These are phyloP conservation scores for Lagopus muta DNA, from an alignment of 2,113 vertebrate species.

Conservation along the genomic window DNA sequence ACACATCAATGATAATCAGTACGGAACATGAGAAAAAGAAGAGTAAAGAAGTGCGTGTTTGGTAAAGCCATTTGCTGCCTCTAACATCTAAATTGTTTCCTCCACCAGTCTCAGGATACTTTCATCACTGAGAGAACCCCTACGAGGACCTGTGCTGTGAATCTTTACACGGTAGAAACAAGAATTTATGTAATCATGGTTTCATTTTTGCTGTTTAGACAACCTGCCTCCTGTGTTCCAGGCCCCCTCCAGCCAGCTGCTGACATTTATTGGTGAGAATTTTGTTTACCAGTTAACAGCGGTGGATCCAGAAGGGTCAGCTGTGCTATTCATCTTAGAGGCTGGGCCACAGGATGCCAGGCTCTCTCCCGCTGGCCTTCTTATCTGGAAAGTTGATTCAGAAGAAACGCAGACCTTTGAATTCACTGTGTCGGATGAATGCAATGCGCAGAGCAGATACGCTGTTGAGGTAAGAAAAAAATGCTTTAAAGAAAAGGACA, in stretches of 20 bases:
- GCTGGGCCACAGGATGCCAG: slow-evolving; percentile 74
- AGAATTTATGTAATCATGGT: slow-evolving; percentile 34
- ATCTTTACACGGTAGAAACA: neutral
- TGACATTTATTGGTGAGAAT: slow-evolving; percentile 83
- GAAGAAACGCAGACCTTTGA: slow-evolving; percentile 61
- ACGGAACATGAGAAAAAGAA: neutral
- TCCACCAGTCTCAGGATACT: neutral
- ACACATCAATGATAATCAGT: neutral
- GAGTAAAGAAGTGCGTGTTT: neutral
- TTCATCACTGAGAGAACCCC: neutral
- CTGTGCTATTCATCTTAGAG: slow-evolving; percentile 82
- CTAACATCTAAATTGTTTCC: neutral
- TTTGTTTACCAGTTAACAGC: slow-evolving; percentile 86
- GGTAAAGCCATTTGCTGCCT: neutral
- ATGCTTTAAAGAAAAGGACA: neutral
- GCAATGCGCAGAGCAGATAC: slow-evolving; percentile 78
- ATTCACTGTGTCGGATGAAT: slow-evolving; percentile 81
- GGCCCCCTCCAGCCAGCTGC: slow-evolving; percentile 68
- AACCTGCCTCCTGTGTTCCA: slow-evolving; percentile 83
- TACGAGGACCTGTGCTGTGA: neutral
- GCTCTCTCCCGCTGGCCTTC: slow-evolving; percentile 81
- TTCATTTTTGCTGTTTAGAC: slow-evolving; percentile 67
- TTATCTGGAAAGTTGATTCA: slow-evolving; percentile 81
- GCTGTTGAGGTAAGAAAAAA: slow-evolving; percentile 75
- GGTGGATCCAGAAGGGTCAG: slow-evolving; percentile 83